Evolutionary conservation across 2,113 vertebrate genomes (phyloP), one percentile per base, ranked within the genome.

Genomic region (Colaptes auratus): DNA sequence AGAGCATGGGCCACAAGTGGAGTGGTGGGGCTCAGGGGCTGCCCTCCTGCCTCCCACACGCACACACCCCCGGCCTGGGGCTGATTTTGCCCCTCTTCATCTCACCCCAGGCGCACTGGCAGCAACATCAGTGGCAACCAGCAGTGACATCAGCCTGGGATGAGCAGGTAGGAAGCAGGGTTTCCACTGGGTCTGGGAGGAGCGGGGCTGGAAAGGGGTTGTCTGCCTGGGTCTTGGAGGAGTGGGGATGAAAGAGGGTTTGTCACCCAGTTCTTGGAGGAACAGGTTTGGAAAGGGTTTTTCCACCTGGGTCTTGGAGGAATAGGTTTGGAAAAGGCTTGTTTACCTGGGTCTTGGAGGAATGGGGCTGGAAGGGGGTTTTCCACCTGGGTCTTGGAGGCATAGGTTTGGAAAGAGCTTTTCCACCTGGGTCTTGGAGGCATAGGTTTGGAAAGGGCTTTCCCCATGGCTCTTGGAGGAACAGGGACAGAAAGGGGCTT

Each of bases 81-180:
- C 31, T 46, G 33, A 59, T 30, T 7, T 35, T 61, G 23, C 24
- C 23, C 48, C 23, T 33, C 55, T 61, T 11, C 14, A 25, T 28
- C 13, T 5, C 56, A 0, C 6, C 9, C 33, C 95, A 99, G 99
- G 95, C 98, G 99, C 81, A 99, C 99, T 2, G 99, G 98, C 95
- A 99, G 99, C 97, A 99, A 99, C 64, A 97, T 99, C 82, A 99
- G 99, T 2, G 99, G 98, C 20, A n/a, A 96, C 99, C 96, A 99
- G 99, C 98, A 99, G 98, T 16, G 99, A 99, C 92, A 98, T 98
- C 90, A 98, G 98, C 96, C 98, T 98, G 70, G n/a, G 99, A 99
- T 1, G 99, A 99, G 56, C 99, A 99, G 84, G 98, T 99, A 80
- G 53, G 36, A 48, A 0, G 1, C 17, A 3, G 10, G 3, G 2